Percentiles rank a stretch among this genome's conserved stretches.
These are phyloP conservation scores for Chrysina gloriosa DNA, from an alignment of 2,888 invertebrate genomes.

Conservation along the genomic window DNA sequence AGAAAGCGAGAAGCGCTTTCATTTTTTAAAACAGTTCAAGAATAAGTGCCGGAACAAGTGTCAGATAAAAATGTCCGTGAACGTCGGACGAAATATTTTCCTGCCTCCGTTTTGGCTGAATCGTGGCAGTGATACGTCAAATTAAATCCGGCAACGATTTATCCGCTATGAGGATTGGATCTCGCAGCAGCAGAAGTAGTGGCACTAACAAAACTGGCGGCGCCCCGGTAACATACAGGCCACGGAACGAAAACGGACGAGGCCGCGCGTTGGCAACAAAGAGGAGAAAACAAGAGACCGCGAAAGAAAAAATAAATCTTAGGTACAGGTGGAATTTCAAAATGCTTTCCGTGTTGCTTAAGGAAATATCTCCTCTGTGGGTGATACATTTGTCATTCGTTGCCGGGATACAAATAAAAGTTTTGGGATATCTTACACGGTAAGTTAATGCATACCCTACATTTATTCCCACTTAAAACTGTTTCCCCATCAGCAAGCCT, in stretches of 20 bases:
- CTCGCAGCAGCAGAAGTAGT: constrained; percentile 16
- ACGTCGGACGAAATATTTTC: constrained; percentile 36
- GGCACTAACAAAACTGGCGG: not conserved
- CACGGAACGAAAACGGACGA: constrained; percentile 20
- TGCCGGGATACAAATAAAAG: constrained; percentile 31
- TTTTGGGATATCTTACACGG: constrained; percentile 33
- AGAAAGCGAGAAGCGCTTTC: constrained; percentile 17
- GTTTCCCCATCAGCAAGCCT: constrained; percentile 27
- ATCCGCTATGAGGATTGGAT: constrained; percentile 33
- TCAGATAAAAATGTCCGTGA: constrained; percentile 37
- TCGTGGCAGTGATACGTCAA: constrained; percentile 36
- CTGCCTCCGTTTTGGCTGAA: constrained; percentile 32
- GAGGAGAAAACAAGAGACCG: not conserved
- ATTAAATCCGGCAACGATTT: constrained; percentile 38
- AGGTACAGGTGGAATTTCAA: constrained; percentile 38
- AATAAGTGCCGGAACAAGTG: constrained; percentile 35
- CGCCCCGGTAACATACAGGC: not conserved
- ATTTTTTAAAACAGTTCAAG: constrained; percentile 33
- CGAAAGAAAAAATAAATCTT: constrained; percentile 34
- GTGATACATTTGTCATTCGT: constrained; percentile 36
- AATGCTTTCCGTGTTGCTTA: constrained; percentile 37
- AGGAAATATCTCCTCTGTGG: constrained; percentile 37
- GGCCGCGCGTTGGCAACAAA: constrained; percentile 1
- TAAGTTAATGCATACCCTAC: constrained; percentile 32
- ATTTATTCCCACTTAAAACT: constrained; percentile 29